A percentile compares a stretch with the other conserved stretches of the same genome.
These are phyloP conservation scores for Pseudorhiza aurosa DNA, from an alignment of 30 jellyfish, hydroid and myxozoan genomes.

Conservation along the genomic window DNA sequence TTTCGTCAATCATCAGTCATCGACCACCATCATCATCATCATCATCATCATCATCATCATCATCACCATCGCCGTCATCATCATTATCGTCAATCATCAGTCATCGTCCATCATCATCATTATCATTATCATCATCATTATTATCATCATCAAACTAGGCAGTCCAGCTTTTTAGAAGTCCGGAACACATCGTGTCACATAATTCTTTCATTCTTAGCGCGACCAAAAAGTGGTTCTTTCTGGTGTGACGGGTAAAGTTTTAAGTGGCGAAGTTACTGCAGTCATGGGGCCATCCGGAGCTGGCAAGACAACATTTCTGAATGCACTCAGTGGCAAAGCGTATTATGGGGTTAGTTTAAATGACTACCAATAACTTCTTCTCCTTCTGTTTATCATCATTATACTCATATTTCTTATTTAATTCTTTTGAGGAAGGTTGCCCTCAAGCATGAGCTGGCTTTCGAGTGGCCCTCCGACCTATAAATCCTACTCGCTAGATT, in stretches of 20 bases:
- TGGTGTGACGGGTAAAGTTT: conserved; percentile 57
- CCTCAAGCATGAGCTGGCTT: too few species aligned
- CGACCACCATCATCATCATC: background rate
- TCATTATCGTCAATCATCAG: background rate
- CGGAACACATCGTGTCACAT: background rate
- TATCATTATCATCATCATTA: background rate
- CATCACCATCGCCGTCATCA: background rate
- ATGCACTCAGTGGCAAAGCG: conserved; percentile 81
- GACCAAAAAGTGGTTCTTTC: conserved; percentile 65
- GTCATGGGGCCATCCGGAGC: conserved; percentile 85
- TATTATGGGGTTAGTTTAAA: conserved; percentile 63
- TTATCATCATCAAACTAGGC: background rate
- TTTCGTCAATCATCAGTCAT: background rate
- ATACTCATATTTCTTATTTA: too few species aligned
- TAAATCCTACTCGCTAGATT: too few species aligned
- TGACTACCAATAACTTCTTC: too few species aligned
- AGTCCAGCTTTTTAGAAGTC: background rate
- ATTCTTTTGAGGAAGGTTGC: too few species aligned
- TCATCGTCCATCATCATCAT: too few species aligned
- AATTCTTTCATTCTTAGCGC: conserved; percentile 12
- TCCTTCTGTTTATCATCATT: too few species aligned
- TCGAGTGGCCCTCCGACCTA: too few species aligned
- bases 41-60: background rate
- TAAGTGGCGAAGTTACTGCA: conserved; percentile 77
- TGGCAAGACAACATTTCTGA: conserved; percentile 69